Conservation (phyloP, 2,113 vertebrate species). For the Apteryx mantelli region DNA sequence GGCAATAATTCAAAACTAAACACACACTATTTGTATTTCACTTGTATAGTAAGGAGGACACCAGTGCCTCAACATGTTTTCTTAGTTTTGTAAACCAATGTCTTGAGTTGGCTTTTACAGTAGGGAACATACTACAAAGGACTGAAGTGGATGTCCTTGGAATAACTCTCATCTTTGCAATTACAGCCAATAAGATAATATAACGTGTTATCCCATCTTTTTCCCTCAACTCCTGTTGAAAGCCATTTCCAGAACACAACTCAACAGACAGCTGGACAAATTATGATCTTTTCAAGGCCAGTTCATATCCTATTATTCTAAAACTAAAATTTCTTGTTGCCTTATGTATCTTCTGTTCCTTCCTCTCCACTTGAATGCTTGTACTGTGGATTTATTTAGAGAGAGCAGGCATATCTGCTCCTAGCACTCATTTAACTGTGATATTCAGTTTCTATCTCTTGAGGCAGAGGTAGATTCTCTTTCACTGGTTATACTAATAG, state of each 20-base stretch:
- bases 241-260: neutral
- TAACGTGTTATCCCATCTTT: neutral
- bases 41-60: neutral
- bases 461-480: neutral
- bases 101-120: neutral
- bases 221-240: neutral
- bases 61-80: neutral
- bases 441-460: neutral
- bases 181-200: neutral
- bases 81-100: neutral
- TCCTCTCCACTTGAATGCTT: rapidly evolving
- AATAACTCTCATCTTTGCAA: neutral
- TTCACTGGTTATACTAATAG: neutral
- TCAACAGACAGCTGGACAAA: neutral
- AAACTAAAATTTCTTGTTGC: neutral
- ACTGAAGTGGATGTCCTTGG: neutral
- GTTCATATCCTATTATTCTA: neutral
- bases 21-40: neutral
- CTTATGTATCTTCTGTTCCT: neutral
- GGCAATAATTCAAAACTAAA: neutral
- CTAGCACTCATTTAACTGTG: neutral
- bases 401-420: neutral
- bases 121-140: neutral
- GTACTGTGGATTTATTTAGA: neutral
- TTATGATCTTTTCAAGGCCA: neutral